Evolutionary conservation across 2,797 vertebrate species (phyloP).

Genomic region (Sebastolobus alascanus): DNA sequence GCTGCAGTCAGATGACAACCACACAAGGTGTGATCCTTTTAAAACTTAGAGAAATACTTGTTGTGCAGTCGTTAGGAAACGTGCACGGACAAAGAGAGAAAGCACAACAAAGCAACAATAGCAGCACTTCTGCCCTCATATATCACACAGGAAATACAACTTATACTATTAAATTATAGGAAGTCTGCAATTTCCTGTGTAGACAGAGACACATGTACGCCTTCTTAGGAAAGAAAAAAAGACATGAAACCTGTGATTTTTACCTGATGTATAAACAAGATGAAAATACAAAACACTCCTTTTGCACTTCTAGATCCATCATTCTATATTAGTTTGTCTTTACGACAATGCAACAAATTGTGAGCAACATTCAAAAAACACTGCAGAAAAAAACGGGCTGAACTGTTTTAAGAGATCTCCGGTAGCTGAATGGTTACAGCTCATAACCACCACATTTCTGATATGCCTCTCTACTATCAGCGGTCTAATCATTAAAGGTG

Average conservation of each 20-base stretch:
- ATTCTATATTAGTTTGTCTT: background rate
- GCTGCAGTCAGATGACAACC: conserved; percentile 33
- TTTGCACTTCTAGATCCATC: background rate
- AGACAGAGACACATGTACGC: background rate
- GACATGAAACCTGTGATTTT: background rate
- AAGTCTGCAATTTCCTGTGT: background rate
- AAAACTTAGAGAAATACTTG: background rate
- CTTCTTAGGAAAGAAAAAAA: background rate
- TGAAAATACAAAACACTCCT: too few relatives aligned
- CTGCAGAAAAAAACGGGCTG: background rate
- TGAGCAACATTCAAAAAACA: background rate
- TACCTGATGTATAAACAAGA: too few relatives aligned
- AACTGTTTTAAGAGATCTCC: too few relatives aligned
- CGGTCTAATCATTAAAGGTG: background rate
- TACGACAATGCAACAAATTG: background rate
- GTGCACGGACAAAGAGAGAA: background rate
- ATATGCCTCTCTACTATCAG: background rate
- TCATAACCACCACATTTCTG: too few relatives aligned
- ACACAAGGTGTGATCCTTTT: conserved; percentile 36
- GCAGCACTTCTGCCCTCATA: background rate
- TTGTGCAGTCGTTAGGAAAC: background rate
- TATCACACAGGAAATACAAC: conserved; percentile 6
- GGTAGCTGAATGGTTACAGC: too few relatives aligned
- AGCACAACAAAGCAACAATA: background rate
- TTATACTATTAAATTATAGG: conserved; percentile 2